phyloP scores from a whole-genome alignment of 2,113 vertebrate genomes.

The Oenanthe melanoleuca region DNA sequence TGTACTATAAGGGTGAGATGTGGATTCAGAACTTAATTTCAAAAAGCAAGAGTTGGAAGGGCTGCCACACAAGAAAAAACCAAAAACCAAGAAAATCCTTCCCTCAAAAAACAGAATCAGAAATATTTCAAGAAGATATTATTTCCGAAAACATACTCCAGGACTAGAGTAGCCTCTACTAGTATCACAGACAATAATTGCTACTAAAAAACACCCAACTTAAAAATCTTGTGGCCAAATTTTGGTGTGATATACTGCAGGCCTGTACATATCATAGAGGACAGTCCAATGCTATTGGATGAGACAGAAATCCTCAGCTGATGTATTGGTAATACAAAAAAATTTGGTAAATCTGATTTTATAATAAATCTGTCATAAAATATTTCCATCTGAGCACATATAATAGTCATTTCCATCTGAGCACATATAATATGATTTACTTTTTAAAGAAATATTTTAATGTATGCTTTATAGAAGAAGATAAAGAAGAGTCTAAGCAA shows the following conservation, averaged over 20 bases:
- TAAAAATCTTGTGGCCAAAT: neutral
- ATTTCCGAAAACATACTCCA: neutral
- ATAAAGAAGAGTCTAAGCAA: neutral
- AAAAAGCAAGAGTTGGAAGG: neutral
- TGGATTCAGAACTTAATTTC: neutral
- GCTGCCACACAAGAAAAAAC: neutral
- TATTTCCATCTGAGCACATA: neutral
- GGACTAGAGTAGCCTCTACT: neutral
- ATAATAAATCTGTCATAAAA: neutral
- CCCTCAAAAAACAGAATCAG: neutral
- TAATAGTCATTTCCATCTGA: neutral
- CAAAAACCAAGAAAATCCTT: neutral
- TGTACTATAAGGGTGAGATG: neutral
- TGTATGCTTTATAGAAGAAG: neutral
- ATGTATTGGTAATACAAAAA: neutral
- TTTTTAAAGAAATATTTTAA: neutral
- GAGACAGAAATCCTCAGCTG: neutral
- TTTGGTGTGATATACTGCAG: neutral
- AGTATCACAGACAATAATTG: neutral
- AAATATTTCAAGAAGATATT: neutral
- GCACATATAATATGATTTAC: neutral
- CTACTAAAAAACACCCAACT: neutral
- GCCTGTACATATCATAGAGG: neutral
- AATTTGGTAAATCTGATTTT: neutral
- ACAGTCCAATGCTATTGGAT: neutral